Percentiles rank a stretch among this genome's conserved stretches.
These are phyloP conservation scores for Papilio gigon DNA, from an alignment of 2,888 invertebrate species.

Conservation along the genomic window DNA sequence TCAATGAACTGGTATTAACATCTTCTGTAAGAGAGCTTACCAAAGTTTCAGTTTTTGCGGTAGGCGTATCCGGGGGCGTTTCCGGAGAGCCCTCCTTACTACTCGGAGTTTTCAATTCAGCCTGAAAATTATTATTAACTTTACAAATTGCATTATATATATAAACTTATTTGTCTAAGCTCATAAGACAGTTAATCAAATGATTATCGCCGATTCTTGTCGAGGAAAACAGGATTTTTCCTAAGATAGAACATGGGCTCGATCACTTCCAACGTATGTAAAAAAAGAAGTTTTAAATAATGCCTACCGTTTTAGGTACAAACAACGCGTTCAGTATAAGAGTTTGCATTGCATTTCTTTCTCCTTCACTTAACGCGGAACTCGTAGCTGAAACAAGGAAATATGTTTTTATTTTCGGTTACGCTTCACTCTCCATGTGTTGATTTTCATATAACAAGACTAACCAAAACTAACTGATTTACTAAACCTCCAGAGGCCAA, in stretches of 20 bases:
- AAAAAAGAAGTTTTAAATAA: neutral
- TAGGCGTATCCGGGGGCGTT: neutral
- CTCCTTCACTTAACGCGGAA: conserved; percentile 8
- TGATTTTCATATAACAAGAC: neutral
- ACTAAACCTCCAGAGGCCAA: too few relatives aligned
- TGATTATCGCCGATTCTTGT: neutral
- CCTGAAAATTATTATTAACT: conserved; percentile 4
- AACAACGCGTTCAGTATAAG: conserved; percentile 15
- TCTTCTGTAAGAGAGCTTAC: neutral
- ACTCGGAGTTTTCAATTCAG: neutral
- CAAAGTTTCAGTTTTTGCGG: conserved; percentile 10
- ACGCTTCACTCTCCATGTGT: neutral
- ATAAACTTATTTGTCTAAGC: neutral
- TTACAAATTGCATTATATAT: too few relatives aligned
- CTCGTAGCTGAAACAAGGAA: conserved; percentile 16
- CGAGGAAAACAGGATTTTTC: neutral
- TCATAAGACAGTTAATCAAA: neutral
- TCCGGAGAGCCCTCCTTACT: neutral
- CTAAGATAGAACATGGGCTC: neutral
- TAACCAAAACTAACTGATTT: too few relatives aligned
- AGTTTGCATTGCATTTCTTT: conserved; percentile 12
- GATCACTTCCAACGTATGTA: neutral
- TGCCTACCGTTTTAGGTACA: conserved; percentile 13
- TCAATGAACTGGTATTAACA: neutral
- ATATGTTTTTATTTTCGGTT: neutral